A percentile compares a stretch with the other conserved stretches of the same genome.
phyloP scores from a whole-genome alignment of 2,113 vertebrate genomes.

The Stegastes partitus region DNA sequence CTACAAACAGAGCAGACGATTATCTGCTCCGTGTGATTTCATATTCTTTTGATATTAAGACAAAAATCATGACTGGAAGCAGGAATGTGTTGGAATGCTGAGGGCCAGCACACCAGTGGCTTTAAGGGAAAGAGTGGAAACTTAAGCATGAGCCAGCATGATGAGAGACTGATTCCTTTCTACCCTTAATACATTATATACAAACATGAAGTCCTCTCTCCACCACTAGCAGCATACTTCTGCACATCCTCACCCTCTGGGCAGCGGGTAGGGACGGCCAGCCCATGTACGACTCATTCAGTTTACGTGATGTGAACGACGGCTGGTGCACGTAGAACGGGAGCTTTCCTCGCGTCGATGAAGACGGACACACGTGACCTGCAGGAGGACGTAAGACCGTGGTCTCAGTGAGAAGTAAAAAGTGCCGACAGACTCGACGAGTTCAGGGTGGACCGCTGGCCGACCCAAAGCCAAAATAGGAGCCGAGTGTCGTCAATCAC shows the following conservation, averaged over 20 bases:
- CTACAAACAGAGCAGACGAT: not conserved
- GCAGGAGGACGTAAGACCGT: not conserved
- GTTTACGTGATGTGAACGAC: not conserved
- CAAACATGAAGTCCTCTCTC: constrained; percentile 32
- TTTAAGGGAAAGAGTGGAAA: not conserved
- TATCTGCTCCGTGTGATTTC: not conserved
- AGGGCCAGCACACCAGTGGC: too few species aligned
- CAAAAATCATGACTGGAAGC: constrained; percentile 2
- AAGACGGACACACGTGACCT: constrained; percentile 11
- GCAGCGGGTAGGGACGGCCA: not conserved
- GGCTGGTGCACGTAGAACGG: constrained; percentile 13
- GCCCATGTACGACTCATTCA: constrained; percentile 1
- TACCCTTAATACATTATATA: constrained; percentile 18
- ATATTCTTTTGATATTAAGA: constrained; percentile 20
- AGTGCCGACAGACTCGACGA: constrained; percentile 24
- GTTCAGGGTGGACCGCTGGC: not conserved
- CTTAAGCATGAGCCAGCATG: constrained; percentile 41
- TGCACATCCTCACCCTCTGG: constrained; percentile 13
- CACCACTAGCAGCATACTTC: constrained; percentile 62
- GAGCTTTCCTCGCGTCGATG: constrained; percentile 14
- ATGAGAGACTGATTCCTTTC: constrained; percentile 29
- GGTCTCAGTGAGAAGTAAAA: constrained; percentile 23
- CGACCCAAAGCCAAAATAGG: constrained; percentile 29
- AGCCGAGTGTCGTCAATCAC: constrained; percentile 49
- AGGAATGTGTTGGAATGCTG: constrained; percentile 8